These are phyloP conservation scores for Burhinus bistriatus DNA, from an alignment of 2,113 vertebrate species.

Conservation along the genomic window DNA sequence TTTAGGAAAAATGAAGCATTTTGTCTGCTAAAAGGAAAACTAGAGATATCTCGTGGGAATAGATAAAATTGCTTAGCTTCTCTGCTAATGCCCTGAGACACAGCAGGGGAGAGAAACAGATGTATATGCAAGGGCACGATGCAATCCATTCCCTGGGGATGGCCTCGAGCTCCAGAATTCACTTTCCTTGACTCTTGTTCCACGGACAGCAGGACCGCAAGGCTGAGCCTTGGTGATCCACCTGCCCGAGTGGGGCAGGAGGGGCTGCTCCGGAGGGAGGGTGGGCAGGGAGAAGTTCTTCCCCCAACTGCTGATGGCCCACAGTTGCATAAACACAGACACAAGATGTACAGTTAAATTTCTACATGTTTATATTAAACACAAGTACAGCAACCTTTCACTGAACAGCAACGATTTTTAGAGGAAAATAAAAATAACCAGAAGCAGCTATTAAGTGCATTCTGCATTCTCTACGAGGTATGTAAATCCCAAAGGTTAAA, in stretches of 20 bases:
- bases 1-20: neutral
- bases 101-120: neutral
- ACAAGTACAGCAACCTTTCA: neutral
- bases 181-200: neutral
- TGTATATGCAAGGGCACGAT: neutral
- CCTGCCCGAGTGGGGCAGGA: fast-evolving
- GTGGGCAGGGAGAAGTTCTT: neutral
- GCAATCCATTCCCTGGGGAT: neutral
- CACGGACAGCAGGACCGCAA: fast-evolving
- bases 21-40: neutral
- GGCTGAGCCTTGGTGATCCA: neutral
- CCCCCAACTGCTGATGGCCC: neutral
- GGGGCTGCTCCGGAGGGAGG: neutral
- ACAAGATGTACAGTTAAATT: neutral
- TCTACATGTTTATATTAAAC: neutral
- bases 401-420: neutral
- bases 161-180: neutral
- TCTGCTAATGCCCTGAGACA: neutral
- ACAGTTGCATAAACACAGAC: neutral
- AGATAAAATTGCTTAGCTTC: neutral
- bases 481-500: neutral
- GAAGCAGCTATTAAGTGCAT: neutral
- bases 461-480: neutral
- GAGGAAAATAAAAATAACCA: neutral
- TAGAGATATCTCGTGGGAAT: neutral